These are phyloP conservation scores for Camptogramma bilineatum DNA, from an alignment of 2,888 invertebrate species.

Conservation along the genomic window DNA sequence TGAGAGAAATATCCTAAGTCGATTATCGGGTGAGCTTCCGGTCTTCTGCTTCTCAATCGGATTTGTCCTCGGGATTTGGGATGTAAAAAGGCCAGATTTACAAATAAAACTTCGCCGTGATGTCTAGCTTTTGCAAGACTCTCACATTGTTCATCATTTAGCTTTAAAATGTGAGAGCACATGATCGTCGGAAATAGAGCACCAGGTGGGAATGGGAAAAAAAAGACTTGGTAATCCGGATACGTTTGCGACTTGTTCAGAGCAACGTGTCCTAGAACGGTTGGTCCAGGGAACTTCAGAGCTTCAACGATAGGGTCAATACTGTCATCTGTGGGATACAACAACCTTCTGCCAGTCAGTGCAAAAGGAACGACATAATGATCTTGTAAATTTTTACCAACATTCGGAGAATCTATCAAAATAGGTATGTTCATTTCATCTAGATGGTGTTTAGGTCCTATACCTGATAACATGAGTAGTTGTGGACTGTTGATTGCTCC, in stretches of 20 bases:
- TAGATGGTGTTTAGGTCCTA: conserved; percentile 54
- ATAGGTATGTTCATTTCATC: conserved; percentile 46
- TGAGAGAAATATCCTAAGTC: conserved; percentile 36
- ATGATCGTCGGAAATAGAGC: conserved; percentile 26
- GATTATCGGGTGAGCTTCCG: conserved; percentile 71
- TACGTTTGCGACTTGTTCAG: conserved; percentile 48
- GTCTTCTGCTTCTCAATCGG: conserved; percentile 80
- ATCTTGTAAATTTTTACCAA: conserved; percentile 57
- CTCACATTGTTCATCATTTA: no score
- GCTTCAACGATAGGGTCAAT: conserved; percentile 43
- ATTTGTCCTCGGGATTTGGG: conserved; percentile 40
- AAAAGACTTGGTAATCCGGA: conserved; percentile 55
- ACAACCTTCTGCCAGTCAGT: conserved; percentile 42
- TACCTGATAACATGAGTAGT: conserved; percentile 57
- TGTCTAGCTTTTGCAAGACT: no score
- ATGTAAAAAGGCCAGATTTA: conserved; percentile 29
- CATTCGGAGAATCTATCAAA: conserved; percentile 47
- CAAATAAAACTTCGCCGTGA: conserved; percentile 19
- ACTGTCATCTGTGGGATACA: conserved; percentile 27
- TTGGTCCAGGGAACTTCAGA: conserved; percentile 35
- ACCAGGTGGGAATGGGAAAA: conserved; percentile 20
- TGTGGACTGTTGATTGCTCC: conserved; percentile 57
- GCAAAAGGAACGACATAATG: conserved; percentile 48
- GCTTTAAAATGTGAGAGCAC: conserved; percentile 16
- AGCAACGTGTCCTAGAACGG: conserved; percentile 42